Base-by-base conservation (phyloP, 2,113 vertebrate species). In the Galeopterus variegatus region DNA sequence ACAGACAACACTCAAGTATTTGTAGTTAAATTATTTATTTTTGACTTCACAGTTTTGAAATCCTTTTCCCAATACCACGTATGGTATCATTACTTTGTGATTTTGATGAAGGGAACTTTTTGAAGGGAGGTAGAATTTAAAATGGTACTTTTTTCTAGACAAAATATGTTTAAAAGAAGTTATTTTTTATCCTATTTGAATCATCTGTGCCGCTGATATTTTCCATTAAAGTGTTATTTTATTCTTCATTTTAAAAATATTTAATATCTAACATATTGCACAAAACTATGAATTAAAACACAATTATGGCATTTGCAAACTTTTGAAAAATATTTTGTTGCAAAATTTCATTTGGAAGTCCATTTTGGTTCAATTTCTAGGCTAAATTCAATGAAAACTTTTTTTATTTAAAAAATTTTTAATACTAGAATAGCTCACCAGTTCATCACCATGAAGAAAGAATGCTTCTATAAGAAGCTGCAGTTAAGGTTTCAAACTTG, bases 21-120 rank as follows among this genome's bases (percentile, higher is more conserved):
- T 93, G 18, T 50, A 90, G 18, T 69, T 76, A 88, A 65, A 65
- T 90, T 88, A 92, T 76, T 94, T 81, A 82, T 67, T 92, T 95
- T 54, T 69, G n/a, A 45, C 50, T 84, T 85, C 24, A 50, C 36
- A 75, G 33, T 86, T 91, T 96, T 77, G 45, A 98, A 94, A 89
- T 96, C 6, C 9, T 88, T 89, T 95, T 48, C 26, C n/a, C 18
- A 70, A 2, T 90, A 54, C 28, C 8, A 73, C 28, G 7, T 28
- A 17, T 70, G 15, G 67, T 91, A 9, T 45, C 19, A 90, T 85
- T 82, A 67, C 65, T 95, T 81, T 5, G 4, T 80, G 24, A 80
- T 93, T 97, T 92, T 67, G 8, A 62, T 14, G 81, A 94, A 90
- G 24, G 26, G 18, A 33, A 58, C 19, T 18, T 93, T 87, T 90